These are phyloP conservation scores for Chelon labrosus DNA, from an alignment of 2,797 vertebrate genomes.

Conservation along the genomic window DNA sequence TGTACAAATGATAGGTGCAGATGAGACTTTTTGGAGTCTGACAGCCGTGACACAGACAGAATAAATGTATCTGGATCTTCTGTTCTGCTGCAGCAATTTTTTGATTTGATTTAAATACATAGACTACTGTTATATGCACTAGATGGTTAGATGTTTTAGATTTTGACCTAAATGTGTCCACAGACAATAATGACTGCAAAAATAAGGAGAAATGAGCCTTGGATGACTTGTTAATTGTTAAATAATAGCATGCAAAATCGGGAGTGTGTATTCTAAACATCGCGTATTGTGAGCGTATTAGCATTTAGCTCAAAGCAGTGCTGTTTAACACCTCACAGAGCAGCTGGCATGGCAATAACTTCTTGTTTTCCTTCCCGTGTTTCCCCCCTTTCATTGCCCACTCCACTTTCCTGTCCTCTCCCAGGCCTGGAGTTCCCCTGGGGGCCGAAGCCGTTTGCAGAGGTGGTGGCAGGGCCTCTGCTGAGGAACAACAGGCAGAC, in stretches of 20 bases:
- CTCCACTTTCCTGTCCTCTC: slow-evolving; percentile 36
- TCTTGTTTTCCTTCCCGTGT: slow-evolving; percentile 11
- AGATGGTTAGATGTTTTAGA: neutral
- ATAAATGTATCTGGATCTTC: neutral
- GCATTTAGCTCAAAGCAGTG: slow-evolving; percentile 15
- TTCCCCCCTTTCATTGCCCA: neutral
- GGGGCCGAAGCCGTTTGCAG: slow-evolving; percentile 97
- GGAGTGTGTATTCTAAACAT: neutral
- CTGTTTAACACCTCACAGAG: slow-evolving; percentile 1
- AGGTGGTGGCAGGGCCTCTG: slow-evolving; percentile 95
- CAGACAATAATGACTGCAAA: neutral
- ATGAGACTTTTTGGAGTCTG: neutral
- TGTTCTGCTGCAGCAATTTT: slow-evolving; percentile 13
- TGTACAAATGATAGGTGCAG: neutral
- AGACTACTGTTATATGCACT: too few species aligned
- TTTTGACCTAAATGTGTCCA: neutral
- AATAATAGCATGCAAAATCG: neutral
- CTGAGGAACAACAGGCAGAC: slow-evolving; percentile 93
- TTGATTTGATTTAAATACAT: too few species aligned
- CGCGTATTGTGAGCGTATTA: neutral
- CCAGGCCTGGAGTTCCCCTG: slow-evolving; percentile 98
- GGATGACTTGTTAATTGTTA: neutral
- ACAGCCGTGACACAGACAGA: slow-evolving; percentile 8
- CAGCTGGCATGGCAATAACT: slow-evolving; percentile 8
- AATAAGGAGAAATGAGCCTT: neutral